Base-by-base conservation (phyloP, 1,140 invertebrate species). In the Pogonomyrmex barbatus region DNA sequence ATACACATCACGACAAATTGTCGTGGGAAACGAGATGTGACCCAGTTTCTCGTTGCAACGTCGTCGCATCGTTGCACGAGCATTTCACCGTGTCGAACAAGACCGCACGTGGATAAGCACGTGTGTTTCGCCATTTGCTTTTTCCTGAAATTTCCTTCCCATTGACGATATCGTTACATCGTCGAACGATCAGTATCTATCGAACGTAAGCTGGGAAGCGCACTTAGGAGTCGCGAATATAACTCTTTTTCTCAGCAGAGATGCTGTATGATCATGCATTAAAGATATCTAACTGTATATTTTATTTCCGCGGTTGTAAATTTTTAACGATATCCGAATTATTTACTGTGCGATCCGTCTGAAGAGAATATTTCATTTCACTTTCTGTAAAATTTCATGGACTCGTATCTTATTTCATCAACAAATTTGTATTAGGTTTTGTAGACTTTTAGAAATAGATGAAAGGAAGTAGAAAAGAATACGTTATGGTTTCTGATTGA, bases 51-150 rank as follows among this genome's bases (percentile, higher is more conserved):
- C 45, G 12, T 60, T 47, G 17, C 60, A 63, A 17, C 24, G 4
- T 81, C 63, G 62, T 52, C 62, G n/a, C 62, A 54, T 68, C 30
- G n/a, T n/a, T 79, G 33, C 77, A 68, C 47, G 33, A 52, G 45
- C 9, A 54, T 24, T 45, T 42, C 33, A 24, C 33, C 17, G 39
- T 14, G 12, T 52, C 77, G 14, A 47, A 56, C 65, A 9, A n/a
- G 30, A 67, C 33, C 17, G 47, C 77, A 70, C 24, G 36, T 58
- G 42, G n/a, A 42, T 70, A 42, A 42, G 12, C 60, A 33, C 10
- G 47, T 70, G 63, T n/a, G 47, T 45, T 30, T 52, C 12, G 39
- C 17, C 33, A 33, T 47, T 42, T 50, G 36, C n/a, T 45, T 81
- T 81, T 45, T 33, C 24, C 24, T 24, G 24, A 81, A 70, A 56